Percentiles rank a stretch among this genome's conserved stretches.
These are phyloP conservation scores for Holothuria scabra DNA, from an alignment of 53 echinoderm and acorn worm species.

Conservation along the genomic window DNA sequence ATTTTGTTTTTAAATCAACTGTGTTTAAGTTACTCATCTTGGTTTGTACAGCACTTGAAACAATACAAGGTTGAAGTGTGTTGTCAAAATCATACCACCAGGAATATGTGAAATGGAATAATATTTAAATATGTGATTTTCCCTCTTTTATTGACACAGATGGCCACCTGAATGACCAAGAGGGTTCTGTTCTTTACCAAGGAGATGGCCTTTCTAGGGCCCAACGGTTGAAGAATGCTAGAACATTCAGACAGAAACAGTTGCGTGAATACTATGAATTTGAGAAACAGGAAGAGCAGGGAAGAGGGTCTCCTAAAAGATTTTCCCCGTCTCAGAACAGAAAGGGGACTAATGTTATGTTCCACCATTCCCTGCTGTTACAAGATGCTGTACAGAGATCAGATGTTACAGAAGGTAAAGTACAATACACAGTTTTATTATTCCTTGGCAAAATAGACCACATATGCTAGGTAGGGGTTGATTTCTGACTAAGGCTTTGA, in stretches of 20 bases:
- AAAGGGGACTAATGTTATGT: slow-evolving; percentile 69
- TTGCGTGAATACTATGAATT: slow-evolving; percentile 8
- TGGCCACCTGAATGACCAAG: too few species aligned
- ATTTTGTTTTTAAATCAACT: too few species aligned
- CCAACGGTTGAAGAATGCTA: slow-evolving; percentile 22
- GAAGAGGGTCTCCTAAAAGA: neutral
- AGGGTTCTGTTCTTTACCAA: too few species aligned
- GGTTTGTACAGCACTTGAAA: too few species aligned
- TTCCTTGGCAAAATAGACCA: neutral
- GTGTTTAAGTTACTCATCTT: too few species aligned
- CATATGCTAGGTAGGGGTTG: too few species aligned
- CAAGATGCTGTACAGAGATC: slow-evolving; percentile 81
- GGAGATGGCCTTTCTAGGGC: slow-evolving; percentile 3
- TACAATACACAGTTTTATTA: neutral
- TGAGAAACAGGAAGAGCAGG: neutral
- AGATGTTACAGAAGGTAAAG: slow-evolving; percentile 83
- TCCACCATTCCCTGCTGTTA: slow-evolving; percentile 67
- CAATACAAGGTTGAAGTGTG: too few species aligned
- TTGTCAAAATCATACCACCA: too few species aligned
- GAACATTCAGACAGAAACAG: slow-evolving; percentile 11
- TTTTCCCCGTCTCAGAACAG: slow-evolving; percentile 52
- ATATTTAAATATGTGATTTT: too few species aligned
- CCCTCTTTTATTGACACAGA: too few species aligned
- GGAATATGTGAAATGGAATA: too few species aligned
- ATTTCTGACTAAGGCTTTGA: too few species aligned